Conservation (phyloP, 2,113 vertebrate species). For the rabbit (Oryctolagus cuniculus) region DNA sequence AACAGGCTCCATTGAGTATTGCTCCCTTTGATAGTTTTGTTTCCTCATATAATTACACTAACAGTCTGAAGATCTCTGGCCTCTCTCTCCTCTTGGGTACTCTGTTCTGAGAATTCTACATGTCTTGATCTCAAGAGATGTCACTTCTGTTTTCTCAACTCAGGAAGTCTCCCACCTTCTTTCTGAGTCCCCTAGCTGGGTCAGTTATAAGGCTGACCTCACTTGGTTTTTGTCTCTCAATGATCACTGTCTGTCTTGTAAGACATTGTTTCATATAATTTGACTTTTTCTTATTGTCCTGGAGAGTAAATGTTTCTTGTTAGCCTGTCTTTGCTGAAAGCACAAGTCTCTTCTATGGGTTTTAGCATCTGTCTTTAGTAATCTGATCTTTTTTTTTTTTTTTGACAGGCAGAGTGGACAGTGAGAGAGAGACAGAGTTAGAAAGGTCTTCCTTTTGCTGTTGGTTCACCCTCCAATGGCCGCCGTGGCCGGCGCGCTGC, state of each 20-base stretch:
- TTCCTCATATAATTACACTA: background rate
- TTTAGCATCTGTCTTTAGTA: slow-evolving; percentile 1
- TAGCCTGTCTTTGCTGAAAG: background rate
- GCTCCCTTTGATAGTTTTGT: background rate
- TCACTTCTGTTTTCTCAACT: background rate
- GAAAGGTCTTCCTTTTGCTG: too few species aligned
- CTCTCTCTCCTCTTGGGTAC: background rate
- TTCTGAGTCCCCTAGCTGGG: background rate
- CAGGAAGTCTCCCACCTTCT: background rate
- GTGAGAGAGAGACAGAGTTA: too few species aligned
- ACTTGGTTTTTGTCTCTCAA: background rate
- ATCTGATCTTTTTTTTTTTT: too few species aligned
- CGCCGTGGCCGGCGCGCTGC: too few species aligned
- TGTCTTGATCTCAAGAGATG: background rate
- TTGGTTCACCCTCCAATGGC: too few species aligned
- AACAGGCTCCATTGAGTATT: background rate
- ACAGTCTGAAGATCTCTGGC: background rate
- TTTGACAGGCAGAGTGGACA: too few species aligned
- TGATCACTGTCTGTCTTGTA: background rate
- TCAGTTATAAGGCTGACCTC: background rate
- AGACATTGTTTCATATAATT: background rate
- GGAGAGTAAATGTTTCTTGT: background rate
- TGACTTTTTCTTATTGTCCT: background rate
- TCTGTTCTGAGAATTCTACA: background rate
- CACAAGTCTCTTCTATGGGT: background rate